Evolutionary conservation across 2,888 invertebrate genomes (phyloP), one percentile per base, ranked within the genome.

Genomic region (Lasioglossum calceatum): DNA sequence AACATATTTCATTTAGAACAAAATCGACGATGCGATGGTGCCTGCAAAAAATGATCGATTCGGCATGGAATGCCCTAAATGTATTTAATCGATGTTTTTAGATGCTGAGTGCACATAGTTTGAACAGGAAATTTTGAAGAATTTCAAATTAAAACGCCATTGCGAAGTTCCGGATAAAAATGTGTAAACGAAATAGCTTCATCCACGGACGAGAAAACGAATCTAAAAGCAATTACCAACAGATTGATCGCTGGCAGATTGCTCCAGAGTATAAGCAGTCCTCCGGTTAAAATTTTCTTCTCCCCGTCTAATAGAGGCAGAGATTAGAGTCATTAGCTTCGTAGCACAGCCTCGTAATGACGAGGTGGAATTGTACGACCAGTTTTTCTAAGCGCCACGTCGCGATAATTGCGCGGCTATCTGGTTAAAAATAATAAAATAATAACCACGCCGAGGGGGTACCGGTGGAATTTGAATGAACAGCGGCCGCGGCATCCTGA

Each of bases 401-500:
- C 27, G 61, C 14, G 61, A 61, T 70, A 70, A 39, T 70, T 39
- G 70, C 70, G 39, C 70, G 23, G 23, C 23, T 23, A 39, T 23
- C 23, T 23, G 12, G 70, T 70, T 70, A 39, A n/a, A 39, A 23
- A 23, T 70, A 39, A 70, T 39, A 39, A 39, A 70, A 36, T 70
- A 70, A 39, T 23, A 23, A 39, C 36, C 10, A 39, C 10, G 2
- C 23, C 19, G 70, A 23, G 70, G 23, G 10, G 23, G 10, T 16
- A 27, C 61, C 32, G 32, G 44, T 12, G 61, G 44, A 77, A 77
- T 77, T 47, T 42, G 42, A 77, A 64, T 54, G 50, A 71, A n/a
- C 39, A 47, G 39, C n/a, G 64, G 39, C 16, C 50, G 32, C 50
- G 32, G n/a, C 4, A 54, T 16, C 32, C 61, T 5, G 32, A 77